phyloP scores from a whole-genome alignment of 2,797 vertebrate species.

The Argentina silus region DNA sequence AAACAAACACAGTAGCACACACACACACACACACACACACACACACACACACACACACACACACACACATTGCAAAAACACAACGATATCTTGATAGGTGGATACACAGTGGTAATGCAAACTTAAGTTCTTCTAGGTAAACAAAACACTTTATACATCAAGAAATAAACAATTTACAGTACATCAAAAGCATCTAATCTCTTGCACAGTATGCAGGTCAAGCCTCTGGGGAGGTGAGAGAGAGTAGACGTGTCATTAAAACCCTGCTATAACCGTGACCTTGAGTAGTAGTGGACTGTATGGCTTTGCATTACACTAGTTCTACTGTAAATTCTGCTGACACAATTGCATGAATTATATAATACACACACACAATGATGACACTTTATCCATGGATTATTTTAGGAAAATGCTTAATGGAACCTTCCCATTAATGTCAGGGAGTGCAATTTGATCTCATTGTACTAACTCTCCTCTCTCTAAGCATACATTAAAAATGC shows the following conservation, averaged over 20 bases:
- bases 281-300: not conserved
- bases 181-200: too few species aligned
- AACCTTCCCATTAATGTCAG: slow-evolving; percentile 9
- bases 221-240: slow-evolving; percentile 1
- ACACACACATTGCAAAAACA: not conserved
- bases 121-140: too few species aligned
- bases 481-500: too few species aligned
- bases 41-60: slow-evolving; percentile 9
- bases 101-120: too few species aligned
- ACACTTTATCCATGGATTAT: slow-evolving; percentile 30
- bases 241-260: not conserved
- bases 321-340: slow-evolving; percentile 6
- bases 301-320: too few species aligned
- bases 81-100: too few species aligned
- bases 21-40: slow-evolving; percentile 17
- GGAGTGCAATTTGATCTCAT: slow-evolving; percentile 19
- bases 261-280: not conserved
- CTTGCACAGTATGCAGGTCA: too few species aligned
- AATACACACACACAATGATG: slow-evolving; percentile 13
- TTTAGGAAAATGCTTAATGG: slow-evolving; percentile 10
- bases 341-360: slow-evolving; percentile 34
- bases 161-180: too few species aligned
- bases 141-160: too few species aligned
- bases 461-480: not conserved
- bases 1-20: slow-evolving; percentile 15